Base-by-base conservation (phyloP, 1,140 invertebrate species). In the Ooceraea biroi region DNA sequence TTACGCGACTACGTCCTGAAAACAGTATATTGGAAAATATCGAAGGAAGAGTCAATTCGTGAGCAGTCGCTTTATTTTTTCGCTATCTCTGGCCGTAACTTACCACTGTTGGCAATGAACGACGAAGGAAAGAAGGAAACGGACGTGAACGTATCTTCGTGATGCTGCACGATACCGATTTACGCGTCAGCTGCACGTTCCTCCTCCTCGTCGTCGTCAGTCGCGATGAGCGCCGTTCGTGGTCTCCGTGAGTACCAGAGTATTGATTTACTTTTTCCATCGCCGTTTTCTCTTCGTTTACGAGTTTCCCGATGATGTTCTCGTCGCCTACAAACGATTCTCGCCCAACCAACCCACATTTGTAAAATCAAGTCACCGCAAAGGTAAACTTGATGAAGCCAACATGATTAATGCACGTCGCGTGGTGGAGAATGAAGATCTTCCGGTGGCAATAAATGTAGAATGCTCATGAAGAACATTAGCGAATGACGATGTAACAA, bases 251-350 rank as follows among this genome's bases (percentile, higher is more conserved):
- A 73, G 69, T 60, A 82, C 55, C 69, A 82, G 19, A 82, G 78
- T 82, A 82, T 82, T 82, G 78, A 82, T 82, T 82, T 27, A 30
- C 60, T 36, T 71, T 69, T 60, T 55, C 44, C 36, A 27, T 65
- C 30, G 52, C 46, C 44, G 19, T 52, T 61, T 55, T 61, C 46
- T 68, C 66, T 68, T 73, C 65, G 36, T 80, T 72, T 52, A 82
- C 44, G 19, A 58, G 25, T 27, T 14, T 30, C 12, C 30, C 77
- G 41, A 77, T 57, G 60, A 76, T 41, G 41, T 48, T 25, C 61
- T 19, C 72, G 36, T 71, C 61, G 27, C 48, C 48, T 52, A 77
- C 48, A 7, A 63, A 5, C 74, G 30, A 68, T 78, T 27, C 76
- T 78, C 30, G n/a, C 12, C 36, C 57, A 22, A 3, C 36, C 77